phyloP scores from a whole-genome alignment of 2,113 vertebrate genomes.

The Catharus bicknelli region DNA sequence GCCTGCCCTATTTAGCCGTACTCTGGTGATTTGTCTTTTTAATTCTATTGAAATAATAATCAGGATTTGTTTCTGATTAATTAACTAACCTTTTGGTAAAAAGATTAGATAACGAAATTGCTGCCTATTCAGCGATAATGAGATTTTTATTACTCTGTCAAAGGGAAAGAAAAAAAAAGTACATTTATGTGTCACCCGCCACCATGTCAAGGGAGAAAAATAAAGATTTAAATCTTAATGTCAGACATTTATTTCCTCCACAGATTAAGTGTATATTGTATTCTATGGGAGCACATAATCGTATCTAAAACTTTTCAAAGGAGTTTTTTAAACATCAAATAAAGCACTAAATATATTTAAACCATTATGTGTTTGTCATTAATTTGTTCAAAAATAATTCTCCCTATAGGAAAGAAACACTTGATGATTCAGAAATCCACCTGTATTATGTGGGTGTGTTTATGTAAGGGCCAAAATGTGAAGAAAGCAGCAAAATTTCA shows the following conservation, averaged over 20 bases:
- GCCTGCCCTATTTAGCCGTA: constrained; percentile 76
- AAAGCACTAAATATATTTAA: constrained; percentile 53
- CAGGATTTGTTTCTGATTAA: constrained; percentile 85
- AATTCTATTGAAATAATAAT: constrained; percentile 84
- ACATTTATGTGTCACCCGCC: constrained; percentile 74
- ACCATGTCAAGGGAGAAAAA: constrained; percentile 52
- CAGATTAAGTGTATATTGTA: constrained; percentile 14
- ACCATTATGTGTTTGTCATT: constrained; percentile 1
- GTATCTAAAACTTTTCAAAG: constrained; percentile 38
- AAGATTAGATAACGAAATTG: constrained; percentile 85
- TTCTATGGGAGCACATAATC: neutral
- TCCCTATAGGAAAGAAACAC: constrained; percentile 39
- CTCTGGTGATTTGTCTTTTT: constrained; percentile 81
- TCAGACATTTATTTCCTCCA: constrained; percentile 42
- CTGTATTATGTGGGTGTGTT: constrained; percentile 23
- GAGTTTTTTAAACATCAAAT: constrained; percentile 58
- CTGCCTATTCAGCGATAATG: constrained; percentile 83
- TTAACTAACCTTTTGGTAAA: constrained; percentile 84
- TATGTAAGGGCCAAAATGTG: constrained; percentile 51
- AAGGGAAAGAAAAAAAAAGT: constrained; percentile 54
- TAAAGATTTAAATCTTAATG: constrained; percentile 62
- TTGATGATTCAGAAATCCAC: constrained; percentile 9
- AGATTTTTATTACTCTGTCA: constrained; percentile 84
- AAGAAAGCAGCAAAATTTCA: constrained; percentile 64
- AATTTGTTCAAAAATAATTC: constrained; percentile 57